Percentiles rank a stretch among this genome's conserved stretches.
phyloP scores from a whole-genome alignment of 2,113 vertebrate species.

The Nothobranchius furzeri region DNA sequence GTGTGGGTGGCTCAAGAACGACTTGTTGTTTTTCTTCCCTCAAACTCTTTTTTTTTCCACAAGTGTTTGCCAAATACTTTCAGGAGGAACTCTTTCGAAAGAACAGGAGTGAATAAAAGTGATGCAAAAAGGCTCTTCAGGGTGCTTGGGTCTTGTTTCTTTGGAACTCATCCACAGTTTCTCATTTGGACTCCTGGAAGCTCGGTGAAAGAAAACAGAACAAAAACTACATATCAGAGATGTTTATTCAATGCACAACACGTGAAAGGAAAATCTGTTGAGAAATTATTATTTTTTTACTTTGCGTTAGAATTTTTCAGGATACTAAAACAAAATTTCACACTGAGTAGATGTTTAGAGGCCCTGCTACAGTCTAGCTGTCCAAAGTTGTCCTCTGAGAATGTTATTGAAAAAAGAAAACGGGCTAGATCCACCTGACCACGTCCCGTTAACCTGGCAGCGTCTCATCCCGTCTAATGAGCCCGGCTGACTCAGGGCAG shows the following conservation, averaged over 20 bases:
- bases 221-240: conserved; percentile 28
- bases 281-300: too few relatives aligned
- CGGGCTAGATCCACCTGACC: conserved; percentile 41
- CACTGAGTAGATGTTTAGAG: background rate
- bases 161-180: conserved; percentile 67
- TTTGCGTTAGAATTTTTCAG: too few relatives aligned
- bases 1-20: conserved; percentile 81
- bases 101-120: conserved; percentile 79
- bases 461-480: conserved; percentile 76
- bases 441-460: conserved; percentile 66
- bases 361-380: conserved; percentile 46
- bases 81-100: conserved; percentile 82
- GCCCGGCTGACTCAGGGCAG: conserved; percentile 57
- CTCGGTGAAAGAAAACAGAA: conserved; percentile 61
- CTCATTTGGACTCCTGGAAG: conserved; percentile 56
- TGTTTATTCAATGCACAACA: conserved; percentile 30
- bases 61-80: conserved; percentile 82
- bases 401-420: too few relatives aligned
- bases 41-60: conserved; percentile 77
- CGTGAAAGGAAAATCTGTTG: too few relatives aligned
- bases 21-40: conserved; percentile 80
- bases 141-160: conserved; percentile 74
- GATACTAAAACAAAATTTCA: conserved; percentile 29
- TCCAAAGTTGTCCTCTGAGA: conserved; percentile 21
- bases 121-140: conserved; percentile 75